phyloP scores from a whole-genome alignment of 2,888 invertebrate genomes.

The Corbicula japonica region DNA sequence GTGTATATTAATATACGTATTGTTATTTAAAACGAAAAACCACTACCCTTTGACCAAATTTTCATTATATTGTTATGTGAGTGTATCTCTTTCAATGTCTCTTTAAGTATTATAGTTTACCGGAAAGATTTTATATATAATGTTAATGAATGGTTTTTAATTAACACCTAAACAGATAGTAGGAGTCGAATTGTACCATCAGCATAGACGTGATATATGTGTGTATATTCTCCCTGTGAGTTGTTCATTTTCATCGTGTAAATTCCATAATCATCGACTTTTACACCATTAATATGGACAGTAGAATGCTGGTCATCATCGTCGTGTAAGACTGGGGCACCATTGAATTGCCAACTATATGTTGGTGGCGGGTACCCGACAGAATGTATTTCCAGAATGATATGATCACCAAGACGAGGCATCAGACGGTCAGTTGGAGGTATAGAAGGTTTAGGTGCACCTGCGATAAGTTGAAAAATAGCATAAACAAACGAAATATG shows the following conservation, averaged over 20 bases:
- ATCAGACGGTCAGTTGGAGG: too few relatives aligned
- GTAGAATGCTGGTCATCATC: background rate
- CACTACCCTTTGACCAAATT: too few relatives aligned
- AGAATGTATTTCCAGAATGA: background rate
- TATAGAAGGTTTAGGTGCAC: too few relatives aligned
- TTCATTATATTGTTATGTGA: too few relatives aligned
- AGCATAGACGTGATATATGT: background rate
- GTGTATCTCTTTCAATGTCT: too few relatives aligned
- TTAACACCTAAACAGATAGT: background rate
- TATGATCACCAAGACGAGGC: background rate
- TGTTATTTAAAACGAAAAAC: too few relatives aligned
- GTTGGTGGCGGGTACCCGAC: background rate
- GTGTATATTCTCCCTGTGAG: background rate
- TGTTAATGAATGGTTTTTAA: background rate
- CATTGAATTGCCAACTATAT: background rate
- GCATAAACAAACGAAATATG: too few relatives aligned
- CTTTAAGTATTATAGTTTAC: too few relatives aligned
- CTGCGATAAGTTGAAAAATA: too few relatives aligned
- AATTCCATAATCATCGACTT: background rate
- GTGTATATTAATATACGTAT: too few relatives aligned
- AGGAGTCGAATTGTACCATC: background rate
- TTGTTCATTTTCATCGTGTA: background rate
- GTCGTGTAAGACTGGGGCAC: background rate
- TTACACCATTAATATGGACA: background rate
- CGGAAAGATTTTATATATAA: too few relatives aligned